Evolutionary conservation across 2,888 invertebrate species (phyloP).

Genomic region (Ariolimax columbianus): DNA sequence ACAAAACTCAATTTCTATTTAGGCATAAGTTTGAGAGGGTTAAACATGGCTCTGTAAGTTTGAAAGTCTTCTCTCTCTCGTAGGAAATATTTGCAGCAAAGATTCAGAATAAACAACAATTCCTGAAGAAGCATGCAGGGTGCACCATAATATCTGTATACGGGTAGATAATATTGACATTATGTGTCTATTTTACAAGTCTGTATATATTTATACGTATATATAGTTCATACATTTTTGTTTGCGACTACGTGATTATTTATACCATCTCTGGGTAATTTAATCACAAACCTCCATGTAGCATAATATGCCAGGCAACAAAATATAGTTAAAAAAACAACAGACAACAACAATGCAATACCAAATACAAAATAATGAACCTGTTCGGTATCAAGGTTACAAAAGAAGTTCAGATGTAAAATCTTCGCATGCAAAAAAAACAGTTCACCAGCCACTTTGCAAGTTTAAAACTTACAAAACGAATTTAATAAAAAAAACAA

Average conservation of each 20-base stretch:
- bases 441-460: background rate
- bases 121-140: constrained; percentile 18
- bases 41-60: background rate
- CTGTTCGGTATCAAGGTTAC: background rate
- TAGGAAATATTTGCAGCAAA: background rate
- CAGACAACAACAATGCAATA: background rate
- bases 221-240: background rate
- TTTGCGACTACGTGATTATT: background rate
- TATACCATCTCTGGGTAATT: background rate
- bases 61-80: no score
- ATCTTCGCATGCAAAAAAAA: background rate
- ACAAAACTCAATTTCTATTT: no score
- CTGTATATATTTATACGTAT: constrained; percentile 5
- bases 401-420: background rate
- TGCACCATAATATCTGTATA: constrained; percentile 20
- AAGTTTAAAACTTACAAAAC: constrained; percentile 12
- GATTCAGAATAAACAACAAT: background rate
- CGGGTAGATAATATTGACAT: constrained; percentile 2
- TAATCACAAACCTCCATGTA: background rate
- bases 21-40: no score
- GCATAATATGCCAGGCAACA: background rate
- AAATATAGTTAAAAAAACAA: background rate
- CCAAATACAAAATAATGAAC: background rate
- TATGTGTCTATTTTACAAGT: constrained; percentile 23
- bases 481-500: background rate